Evolutionary conservation across 2,888 invertebrate species (phyloP), one percentile per base, ranked within the genome.

Genomic region (Lamellibrachia columna): DNA sequence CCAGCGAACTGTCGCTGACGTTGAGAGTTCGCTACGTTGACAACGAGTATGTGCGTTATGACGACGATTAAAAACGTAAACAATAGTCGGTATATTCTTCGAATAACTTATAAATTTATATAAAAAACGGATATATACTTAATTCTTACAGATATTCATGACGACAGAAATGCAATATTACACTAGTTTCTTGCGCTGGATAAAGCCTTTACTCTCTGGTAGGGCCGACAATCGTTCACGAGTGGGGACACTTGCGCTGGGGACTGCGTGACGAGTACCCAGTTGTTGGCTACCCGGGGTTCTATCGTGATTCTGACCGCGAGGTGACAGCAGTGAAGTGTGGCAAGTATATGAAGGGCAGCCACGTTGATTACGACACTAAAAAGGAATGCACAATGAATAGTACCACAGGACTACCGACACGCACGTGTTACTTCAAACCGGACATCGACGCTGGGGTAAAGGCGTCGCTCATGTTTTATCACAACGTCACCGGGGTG

Each of bases 191-290:
- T 40, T 40, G 58, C 8, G 15, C 15, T 11, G 8, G 58, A 11
- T 11, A 8, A 6, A 22, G 7, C 6, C 15, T 15, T 75, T 75
- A 22, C 75, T 22, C n/a, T 75, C 75, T 15, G 22, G 6, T n/a
- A 75, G 75, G 75, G 75, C 75, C 75, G 75, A 75, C 75, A 4
- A 11, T 75, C 75, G 75, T 75, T 3, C 75, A 75, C 75, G 75
- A 75, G 22, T 75, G 75, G 75, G 75, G 75, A 15, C 75, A 75
- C 22, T 75, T 75, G 75, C 75, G 75, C 15, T 98, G 97, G 96
- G 98, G 98, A 3, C 97, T 98, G 6, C 98, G 97, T 95, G 97
- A 98, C 94, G 98, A 98, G 95, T 97, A 97, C 93, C 94, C 94
- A 8, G 93, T 75, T 4, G n/a, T 1, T 22, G 75, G 75, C n/a